These are phyloP conservation scores for Tetramorium simillimum DNA, from an alignment of 1,140 invertebrate species.

Conservation along the genomic window DNA sequence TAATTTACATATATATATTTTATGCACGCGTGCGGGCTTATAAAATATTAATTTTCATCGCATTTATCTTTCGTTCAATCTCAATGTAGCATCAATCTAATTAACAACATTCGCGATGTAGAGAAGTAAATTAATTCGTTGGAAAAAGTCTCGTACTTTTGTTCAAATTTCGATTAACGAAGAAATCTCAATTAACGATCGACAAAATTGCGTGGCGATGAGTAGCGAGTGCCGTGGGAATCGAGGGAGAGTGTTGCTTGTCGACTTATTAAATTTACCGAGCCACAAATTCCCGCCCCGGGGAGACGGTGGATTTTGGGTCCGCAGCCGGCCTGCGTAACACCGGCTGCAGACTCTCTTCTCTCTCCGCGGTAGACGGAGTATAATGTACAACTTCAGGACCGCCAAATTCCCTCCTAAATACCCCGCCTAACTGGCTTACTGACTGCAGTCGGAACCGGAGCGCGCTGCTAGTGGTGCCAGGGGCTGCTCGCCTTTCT, in stretches of 20 bases:
- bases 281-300: slow-evolving; percentile 80
- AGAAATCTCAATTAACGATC: background rate
- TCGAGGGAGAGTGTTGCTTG: slow-evolving; percentile 71
- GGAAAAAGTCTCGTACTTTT: background rate
- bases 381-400: slow-evolving; percentile 82
- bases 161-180: background rate
- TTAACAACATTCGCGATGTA: background rate
- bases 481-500: slow-evolving; percentile 62
- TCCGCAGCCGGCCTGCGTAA: slow-evolving; percentile 65
- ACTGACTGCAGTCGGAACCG: slow-evolving; percentile 69
- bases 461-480: slow-evolving; percentile 29
- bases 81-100: background rate
- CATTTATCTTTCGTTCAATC: background rate
- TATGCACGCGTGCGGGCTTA: background rate
- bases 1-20: background rate
- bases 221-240: slow-evolving; percentile 37
- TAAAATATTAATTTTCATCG: background rate
- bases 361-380: slow-evolving; percentile 62
- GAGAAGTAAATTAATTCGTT: background rate
- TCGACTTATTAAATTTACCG: slow-evolving; percentile 84
- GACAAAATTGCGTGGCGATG: slow-evolving; percentile 33
- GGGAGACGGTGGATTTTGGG: slow-evolving; percentile 77
- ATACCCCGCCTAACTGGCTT: slow-evolving; percentile 83
- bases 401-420: slow-evolving; percentile 81
- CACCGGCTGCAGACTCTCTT: slow-evolving; percentile 53